A percentile compares a stretch with the other conserved stretches of the same genome.
These are phyloP conservation scores for Bradypodion ventrale DNA, from an alignment of 2,797 vertebrate species.

Conservation along the genomic window DNA sequence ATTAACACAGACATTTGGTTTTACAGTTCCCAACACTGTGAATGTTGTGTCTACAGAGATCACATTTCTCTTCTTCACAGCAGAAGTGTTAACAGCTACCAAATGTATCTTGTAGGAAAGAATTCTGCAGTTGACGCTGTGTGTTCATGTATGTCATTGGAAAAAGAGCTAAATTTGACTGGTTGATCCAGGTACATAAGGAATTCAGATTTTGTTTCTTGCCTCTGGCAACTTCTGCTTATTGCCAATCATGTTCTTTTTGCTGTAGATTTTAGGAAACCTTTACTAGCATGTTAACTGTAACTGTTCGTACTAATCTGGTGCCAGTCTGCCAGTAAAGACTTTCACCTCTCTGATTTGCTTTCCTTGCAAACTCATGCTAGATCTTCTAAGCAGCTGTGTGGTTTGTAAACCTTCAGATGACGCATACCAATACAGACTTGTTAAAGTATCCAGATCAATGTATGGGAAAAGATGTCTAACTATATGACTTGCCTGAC, in stretches of 20 bases:
- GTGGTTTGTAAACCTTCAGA: background rate
- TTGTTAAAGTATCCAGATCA: background rate
- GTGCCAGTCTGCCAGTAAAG: background rate
- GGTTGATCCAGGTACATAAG: background rate
- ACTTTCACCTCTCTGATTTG: background rate
- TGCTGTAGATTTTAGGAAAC: background rate
- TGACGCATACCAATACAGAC: background rate
- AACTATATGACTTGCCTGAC: background rate
- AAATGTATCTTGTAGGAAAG: too few relatives aligned
- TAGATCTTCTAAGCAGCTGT: background rate
- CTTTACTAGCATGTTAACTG: background rate
- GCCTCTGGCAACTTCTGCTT: background rate
- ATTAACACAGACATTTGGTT: too few relatives aligned
- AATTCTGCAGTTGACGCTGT: too few relatives aligned
- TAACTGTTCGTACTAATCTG: background rate
- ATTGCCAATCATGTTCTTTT: background rate
- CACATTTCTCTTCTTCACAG: too few relatives aligned
- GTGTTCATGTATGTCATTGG: background rate
- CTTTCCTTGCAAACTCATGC: background rate
- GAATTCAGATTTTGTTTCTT: background rate
- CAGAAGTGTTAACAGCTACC: too few relatives aligned
- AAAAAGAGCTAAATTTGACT: background rate
- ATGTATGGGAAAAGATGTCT: background rate
- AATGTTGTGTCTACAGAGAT: too few relatives aligned
- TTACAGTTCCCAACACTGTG: too few relatives aligned